Conservation (phyloP, 2,888 invertebrate genomes). For the Uropetala carovei region DNA sequence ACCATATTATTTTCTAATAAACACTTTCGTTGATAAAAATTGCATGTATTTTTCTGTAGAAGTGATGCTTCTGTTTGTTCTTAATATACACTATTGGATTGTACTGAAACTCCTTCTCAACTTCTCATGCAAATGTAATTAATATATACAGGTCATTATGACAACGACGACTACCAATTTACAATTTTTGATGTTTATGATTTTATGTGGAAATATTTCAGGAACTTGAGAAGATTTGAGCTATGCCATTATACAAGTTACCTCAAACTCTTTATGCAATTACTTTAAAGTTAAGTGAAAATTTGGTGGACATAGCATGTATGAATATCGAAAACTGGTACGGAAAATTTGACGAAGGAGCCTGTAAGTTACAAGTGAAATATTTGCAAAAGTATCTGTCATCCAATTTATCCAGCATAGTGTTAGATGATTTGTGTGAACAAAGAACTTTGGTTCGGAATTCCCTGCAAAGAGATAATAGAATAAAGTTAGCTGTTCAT, state of each 20-base stretch:
- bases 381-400: conserved; percentile 36
- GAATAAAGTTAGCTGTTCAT: conserved; percentile 67
- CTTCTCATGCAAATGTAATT: neutral
- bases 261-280: conserved; percentile 43
- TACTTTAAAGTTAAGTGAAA: conserved; percentile 60
- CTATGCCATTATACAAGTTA: conserved; percentile 60
- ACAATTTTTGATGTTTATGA: neutral
- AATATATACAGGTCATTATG: neutral
- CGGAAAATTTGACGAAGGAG: conserved; percentile 67
- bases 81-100: neutral
- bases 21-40: neutral
- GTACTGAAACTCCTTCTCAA: neutral
- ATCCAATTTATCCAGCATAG: conserved; percentile 45
- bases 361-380: conserved; percentile 64
- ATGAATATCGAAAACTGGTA: conserved; percentile 66
- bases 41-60: conserved; percentile 2
- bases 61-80: neutral
- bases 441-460: conserved; percentile 20
- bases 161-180: neutral
- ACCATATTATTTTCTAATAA: neutral
- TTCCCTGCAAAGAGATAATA: conserved; percentile 36
- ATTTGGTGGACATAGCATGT: conserved; percentile 67
- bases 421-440: conserved; percentile 58
- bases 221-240: conserved; percentile 40
- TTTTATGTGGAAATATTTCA: conserved; percentile 50